Evolutionary conservation across 2,113 vertebrate genomes (phyloP).

Genomic region (Triplophysa rosa): DNA sequence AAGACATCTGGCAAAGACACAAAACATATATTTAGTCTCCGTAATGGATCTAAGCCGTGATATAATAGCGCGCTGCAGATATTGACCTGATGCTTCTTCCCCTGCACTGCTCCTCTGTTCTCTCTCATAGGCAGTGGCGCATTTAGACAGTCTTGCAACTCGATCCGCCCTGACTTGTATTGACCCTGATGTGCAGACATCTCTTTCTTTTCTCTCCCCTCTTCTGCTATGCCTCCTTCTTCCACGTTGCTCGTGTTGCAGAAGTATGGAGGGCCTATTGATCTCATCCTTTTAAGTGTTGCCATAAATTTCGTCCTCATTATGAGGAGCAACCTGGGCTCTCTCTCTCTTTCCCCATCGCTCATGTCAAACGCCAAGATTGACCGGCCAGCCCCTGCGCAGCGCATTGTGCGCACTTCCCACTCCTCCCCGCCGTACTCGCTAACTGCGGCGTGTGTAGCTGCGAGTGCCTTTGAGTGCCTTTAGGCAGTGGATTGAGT

Average conservation of each 20-base stretch:
- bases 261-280: constrained; percentile 62
- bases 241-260: constrained; percentile 11
- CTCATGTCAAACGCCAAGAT: constrained; percentile 40
- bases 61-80: constrained; percentile 51
- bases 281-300: constrained; percentile 76
- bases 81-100: constrained; percentile 57
- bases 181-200: constrained; percentile 31
- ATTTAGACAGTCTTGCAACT: constrained; percentile 49
- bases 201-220: constrained; percentile 33
- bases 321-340: constrained; percentile 62
- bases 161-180: constrained; percentile 43
- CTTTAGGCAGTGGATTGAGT: constrained; percentile 65
- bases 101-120: constrained; percentile 20
- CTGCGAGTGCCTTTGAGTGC: constrained; percentile 68
- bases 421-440: constrained; percentile 51
- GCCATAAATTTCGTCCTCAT: constrained; percentile 75
- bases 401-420: constrained; percentile 48
- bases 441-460: constrained; percentile 66
- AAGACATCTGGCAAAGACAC: constrained; percentile 39
- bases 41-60: constrained; percentile 39
- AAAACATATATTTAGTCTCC: constrained; percentile 47
- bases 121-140: constrained; percentile 40
- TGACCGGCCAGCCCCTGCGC: constrained; percentile 34
- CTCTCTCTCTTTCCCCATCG: constrained; percentile 38
- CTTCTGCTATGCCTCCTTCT: constrained; percentile 26